A percentile compares a stretch with the other conserved stretches of the same genome.
Conservation (phyloP, 2,888 invertebrate genomes). For the Operophtera brumata region DNA sequence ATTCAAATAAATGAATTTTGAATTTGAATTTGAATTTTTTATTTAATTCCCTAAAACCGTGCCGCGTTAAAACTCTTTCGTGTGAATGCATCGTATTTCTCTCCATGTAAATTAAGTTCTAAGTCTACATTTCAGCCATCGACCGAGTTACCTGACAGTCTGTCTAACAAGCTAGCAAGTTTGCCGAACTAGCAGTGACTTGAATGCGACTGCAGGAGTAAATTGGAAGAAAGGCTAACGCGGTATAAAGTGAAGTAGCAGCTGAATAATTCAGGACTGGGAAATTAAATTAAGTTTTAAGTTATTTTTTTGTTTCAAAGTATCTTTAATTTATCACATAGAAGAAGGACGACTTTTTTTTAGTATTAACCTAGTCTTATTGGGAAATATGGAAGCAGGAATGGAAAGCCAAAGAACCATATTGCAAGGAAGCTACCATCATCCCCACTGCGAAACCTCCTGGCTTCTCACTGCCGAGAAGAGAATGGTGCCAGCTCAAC, state of each 20-base stretch:
- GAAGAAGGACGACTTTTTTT: no score
- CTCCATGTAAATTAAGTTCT: conserved; percentile 13
- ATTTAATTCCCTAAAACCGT: background rate
- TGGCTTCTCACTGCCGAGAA: no score
- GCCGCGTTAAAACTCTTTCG: background rate
- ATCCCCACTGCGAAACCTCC: no score
- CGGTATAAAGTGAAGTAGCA: background rate
- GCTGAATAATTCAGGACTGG: background rate
- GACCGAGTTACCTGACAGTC: conserved; percentile 18
- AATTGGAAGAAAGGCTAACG: conserved; percentile 6
- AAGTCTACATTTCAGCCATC: conserved; percentile 7
- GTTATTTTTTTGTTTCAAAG: background rate
- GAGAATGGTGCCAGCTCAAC: no score
- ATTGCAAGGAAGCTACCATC: no score
- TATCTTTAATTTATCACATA: background rate
- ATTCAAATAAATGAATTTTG: no score
- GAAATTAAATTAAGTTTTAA: background rate
- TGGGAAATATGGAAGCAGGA: no score
- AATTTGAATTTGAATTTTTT: no score
- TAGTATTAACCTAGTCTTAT: no score
- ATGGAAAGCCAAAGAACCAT: no score
- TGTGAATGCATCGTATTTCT: background rate
- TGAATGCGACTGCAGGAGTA: conserved; percentile 13
- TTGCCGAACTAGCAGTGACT: conserved; percentile 15
- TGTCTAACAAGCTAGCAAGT: conserved; percentile 15